Evolutionary conservation across 2,888 invertebrate species (phyloP).

Genomic region (Leucophora obtusa): DNA sequence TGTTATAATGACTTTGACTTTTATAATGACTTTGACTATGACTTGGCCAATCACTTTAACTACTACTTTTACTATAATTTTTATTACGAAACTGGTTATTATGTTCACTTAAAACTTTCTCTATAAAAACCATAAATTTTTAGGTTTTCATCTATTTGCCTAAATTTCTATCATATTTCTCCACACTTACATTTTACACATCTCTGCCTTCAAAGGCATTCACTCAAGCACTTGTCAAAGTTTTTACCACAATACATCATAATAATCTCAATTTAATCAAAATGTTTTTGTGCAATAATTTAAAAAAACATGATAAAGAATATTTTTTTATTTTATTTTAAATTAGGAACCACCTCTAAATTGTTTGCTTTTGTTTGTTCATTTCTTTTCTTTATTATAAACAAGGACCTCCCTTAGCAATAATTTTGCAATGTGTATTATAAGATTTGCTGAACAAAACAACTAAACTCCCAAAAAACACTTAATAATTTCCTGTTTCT

Average conservation of each 20-base stretch:
- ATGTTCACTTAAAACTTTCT: no score
- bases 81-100: no score
- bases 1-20: no score
- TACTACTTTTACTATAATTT: no score
- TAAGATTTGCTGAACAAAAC: not conserved
- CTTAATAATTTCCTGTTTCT: slow-evolving; percentile 59
- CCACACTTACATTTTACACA: not conserved
- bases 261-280: slow-evolving; percentile 16
- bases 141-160: no score
- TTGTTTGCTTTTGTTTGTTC: not conserved
- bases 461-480: slow-evolving; percentile 30
- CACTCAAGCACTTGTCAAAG: slow-evolving; percentile 22
- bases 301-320: slow-evolving; percentile 39
- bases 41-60: no score
- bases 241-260: slow-evolving; percentile 26
- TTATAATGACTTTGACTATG: no score
- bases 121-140: no score
- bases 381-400: slow-evolving; percentile 1
- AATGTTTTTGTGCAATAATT: slow-evolving; percentile 17
- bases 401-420: slow-evolving; percentile 41
- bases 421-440: slow-evolving; percentile 29
- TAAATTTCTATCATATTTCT: no score
- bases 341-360: slow-evolving; percentile 1
- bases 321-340: not conserved
- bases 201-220: not conserved